Conservation (phyloP, 2,113 vertebrate species). For the Lepidothrix coronata region DNA sequence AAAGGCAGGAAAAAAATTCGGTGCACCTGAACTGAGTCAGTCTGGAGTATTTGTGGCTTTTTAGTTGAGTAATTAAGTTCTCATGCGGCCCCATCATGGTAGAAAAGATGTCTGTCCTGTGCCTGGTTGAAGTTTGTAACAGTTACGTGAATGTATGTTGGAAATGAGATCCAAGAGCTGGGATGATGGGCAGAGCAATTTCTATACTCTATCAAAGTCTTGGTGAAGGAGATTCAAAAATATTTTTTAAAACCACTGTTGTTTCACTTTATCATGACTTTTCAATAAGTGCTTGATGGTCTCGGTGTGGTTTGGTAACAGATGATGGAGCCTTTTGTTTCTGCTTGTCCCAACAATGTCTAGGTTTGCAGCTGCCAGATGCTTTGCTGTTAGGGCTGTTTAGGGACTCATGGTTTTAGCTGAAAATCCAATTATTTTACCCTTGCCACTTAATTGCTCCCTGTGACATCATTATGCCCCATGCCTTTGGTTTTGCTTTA, state of each 20-base stretch:
- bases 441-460: not conserved
- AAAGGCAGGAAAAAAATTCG: not conserved
- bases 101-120: not conserved
- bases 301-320: not conserved
- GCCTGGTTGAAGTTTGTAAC: not conserved
- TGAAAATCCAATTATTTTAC: not conserved
- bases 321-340: not conserved
- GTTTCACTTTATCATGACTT: not conserved
- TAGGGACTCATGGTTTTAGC: not conserved
- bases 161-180: not conserved
- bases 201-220: not conserved
- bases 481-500: accelerated
- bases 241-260: not conserved
- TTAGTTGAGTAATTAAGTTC: not conserved
- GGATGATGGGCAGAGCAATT: not conserved
- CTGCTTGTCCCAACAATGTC: not conserved
- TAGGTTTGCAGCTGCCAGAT: not conserved
- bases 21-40: not conserved
- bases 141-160: accelerated
- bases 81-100: not conserved
- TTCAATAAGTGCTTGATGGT: not conserved
- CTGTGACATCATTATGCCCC: not conserved
- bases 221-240: not conserved
- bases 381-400: not conserved
- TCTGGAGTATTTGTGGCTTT: constrained; percentile 7